Evolutionary conservation across 1,140 invertebrate species (phyloP), one percentile per base, ranked within the genome.

Genomic region (Leucophenga varia): DNA sequence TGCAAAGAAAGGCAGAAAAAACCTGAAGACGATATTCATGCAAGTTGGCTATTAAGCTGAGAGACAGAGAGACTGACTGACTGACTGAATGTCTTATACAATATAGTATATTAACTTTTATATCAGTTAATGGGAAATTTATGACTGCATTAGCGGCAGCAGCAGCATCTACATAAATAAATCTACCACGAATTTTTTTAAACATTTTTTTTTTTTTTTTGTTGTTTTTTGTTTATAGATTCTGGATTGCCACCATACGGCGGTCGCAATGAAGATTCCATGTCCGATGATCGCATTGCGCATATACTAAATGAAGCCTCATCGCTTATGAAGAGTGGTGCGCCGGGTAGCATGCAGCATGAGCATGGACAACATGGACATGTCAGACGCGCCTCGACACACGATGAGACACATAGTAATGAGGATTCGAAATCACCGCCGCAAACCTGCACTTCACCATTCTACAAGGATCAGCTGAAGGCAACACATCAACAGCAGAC

Each of bases 221-320:
- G 9, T 38, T 18, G 35, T 21, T 39, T 4, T 12, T 12, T 13
- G 7, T 30, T 51, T 60, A 1, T 46, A 75, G 73, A 75, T 46
- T 72, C 87, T 57, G 85, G 86, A 41, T 82, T 88, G 75, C 85
- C 87, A 47, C 79, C 85, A 34, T 90, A 89, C 61, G 59, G 64
- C 30, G 63, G 63, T 22, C 63, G 63, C 21, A 54, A 84, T 37
- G 84, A 88, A 40, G 87, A 89, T 34, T 90, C 92, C 58, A 87
- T 88, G 54, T 92, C 89, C 22, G 94, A 97, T 64, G 95, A 98
- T 64, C 82, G 94, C 46, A 89, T 98, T 43, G 90, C 89, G 13
- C 93, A 95, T 73, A 97, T 97, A 65, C 83, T 97, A 10, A 92
- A 82, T 63, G 94, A 97, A 71, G 93, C 94, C 2, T 87, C 86